Evolutionary conservation across 2,797 vertebrate species (phyloP), one percentile per base, ranked within the genome.

Genomic region (Apogon hyalosoma): DNA sequence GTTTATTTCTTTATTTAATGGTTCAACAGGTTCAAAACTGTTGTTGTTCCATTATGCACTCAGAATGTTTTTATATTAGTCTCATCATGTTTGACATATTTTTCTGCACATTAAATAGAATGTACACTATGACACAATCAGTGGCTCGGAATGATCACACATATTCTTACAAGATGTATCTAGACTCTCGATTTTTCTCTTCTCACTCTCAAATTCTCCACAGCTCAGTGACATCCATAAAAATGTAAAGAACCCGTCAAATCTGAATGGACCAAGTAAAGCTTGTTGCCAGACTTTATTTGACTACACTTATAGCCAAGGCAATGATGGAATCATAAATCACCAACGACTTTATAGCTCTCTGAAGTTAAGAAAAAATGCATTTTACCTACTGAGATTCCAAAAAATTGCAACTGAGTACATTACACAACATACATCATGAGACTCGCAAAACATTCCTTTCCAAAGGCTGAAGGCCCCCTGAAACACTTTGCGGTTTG

Each of bases 391-490:
- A 59, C 64, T 77, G 76, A 72, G 63, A 67, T 57, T 58, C 52
- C 49, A 47, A 79, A 80, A 78, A 78, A 85, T 68, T 70, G 62
- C 64, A 13, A 61, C 66, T 57, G 70, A 85, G 83, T 77, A 78
- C 59, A 78, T 90, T 88, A 87, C 84, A 88, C 85, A 89, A 90
- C 77, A 69, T 72, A 84, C 82, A 87, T 74, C 75, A 85, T 81
- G 83, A 77, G 83, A 77, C 57, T 81, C 80, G 52, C 43, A 68
- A 84, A 88, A 72, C 79, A 75, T 83, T 80, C 69, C 77, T 79
- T 69, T 87, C 62, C 72, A 63, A 51, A 70, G 54, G 63, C 69
- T 75, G 70, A 71, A 66, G 65, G 52, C 65, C 59, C 64, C 49
- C 59, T 56, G 51, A 79, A 87, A 80, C 72, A 61, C 67, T 85